These are phyloP conservation scores for Motacilla tschutschensis DNA, from an alignment of 2,113 vertebrate genomes.

Conservation along the genomic window DNA sequence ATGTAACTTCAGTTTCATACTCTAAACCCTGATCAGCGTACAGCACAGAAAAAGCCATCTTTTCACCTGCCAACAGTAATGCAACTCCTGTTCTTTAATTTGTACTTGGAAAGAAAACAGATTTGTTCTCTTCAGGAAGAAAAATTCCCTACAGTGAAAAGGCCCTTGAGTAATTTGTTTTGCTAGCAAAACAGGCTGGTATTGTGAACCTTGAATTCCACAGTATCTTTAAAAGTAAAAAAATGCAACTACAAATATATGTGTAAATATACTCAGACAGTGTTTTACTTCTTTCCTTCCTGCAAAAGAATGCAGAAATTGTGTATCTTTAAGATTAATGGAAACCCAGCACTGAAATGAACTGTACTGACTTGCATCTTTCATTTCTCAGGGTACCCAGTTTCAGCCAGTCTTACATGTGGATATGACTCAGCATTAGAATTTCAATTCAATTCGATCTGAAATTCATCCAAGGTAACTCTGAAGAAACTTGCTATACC, in stretches of 20 bases:
- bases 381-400: not conserved
- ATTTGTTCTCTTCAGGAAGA: slow-evolving; percentile 19
- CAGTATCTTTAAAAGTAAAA: not conserved
- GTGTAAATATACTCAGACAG: not conserved
- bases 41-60: not conserved
- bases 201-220: not conserved
- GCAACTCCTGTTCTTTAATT: slow-evolving; percentile 1
- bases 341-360: not conserved
- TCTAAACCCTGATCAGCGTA: not conserved
- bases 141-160: not conserved
- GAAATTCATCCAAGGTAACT: not conserved
- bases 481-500: not conserved
- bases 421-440: not conserved
- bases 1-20: not conserved
- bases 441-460: not conserved
- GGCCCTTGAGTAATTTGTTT: not conserved
- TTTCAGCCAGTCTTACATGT: not conserved
- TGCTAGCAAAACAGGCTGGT: not conserved
- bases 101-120: slow-evolving; percentile 23
- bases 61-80: slow-evolving; percentile 4
- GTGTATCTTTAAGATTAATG: not conserved
- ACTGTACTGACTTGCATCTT: not conserved
- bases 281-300: not conserved
- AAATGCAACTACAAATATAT: not conserved
- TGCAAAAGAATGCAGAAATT: not conserved